Evolutionary conservation across 2,113 vertebrate genomes (phyloP).

Genomic region (Capreolus pygargus): DNA sequence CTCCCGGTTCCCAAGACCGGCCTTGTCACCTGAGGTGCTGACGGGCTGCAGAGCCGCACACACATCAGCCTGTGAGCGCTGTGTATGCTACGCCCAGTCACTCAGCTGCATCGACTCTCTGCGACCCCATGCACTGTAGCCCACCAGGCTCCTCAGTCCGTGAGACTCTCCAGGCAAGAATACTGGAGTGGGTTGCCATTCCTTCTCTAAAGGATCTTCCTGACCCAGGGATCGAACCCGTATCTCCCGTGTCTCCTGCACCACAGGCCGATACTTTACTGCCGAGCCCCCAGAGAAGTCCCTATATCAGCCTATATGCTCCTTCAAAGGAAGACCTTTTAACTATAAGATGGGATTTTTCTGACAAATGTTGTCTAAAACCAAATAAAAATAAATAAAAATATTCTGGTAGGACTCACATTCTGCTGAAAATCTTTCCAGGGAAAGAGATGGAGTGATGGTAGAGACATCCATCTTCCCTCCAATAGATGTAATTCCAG

Average conservation of each 20-base stretch:
- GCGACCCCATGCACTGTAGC: background rate
- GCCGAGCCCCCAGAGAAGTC: background rate
- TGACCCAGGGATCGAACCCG: fast-evolving
- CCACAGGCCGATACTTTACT: background rate
- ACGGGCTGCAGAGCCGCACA: background rate
- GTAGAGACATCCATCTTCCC: background rate
- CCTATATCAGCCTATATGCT: background rate
- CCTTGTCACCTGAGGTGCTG: background rate
- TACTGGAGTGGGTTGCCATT: background rate
- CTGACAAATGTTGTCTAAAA: background rate
- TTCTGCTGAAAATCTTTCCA: background rate
- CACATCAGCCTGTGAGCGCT: background rate
- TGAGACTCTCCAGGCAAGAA: background rate
- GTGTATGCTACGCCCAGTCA: too few species aligned
- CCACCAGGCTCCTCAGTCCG: background rate
- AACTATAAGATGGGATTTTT: background rate
- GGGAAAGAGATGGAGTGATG: background rate
- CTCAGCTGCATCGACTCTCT: background rate
- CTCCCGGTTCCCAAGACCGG: background rate
- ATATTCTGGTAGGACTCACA: background rate
- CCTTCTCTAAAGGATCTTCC: background rate
- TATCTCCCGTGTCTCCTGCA: background rate
- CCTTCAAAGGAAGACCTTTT: background rate
- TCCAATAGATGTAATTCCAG: background rate
- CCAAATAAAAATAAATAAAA: background rate